A percentile compares a stretch with the other conserved stretches of the same genome.
Evolutionary conservation across 2,888 invertebrate genomes (phyloP).

Genomic region (Conus canariensis): DNA sequence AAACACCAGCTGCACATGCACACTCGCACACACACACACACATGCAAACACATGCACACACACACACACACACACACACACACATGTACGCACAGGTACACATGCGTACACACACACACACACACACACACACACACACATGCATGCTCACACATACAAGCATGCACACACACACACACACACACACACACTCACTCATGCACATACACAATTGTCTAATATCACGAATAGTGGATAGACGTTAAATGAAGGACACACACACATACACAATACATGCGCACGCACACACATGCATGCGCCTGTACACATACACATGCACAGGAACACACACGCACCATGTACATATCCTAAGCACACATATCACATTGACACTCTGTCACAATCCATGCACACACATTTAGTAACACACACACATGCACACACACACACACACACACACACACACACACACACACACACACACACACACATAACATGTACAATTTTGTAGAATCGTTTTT

Average conservation of each 20-base stretch:
- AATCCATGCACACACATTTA: no score
- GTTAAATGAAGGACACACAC: no score
- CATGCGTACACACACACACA: background rate
- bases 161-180: slow-evolving; percentile 4
- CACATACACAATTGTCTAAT: no score
- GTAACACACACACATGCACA: no score
- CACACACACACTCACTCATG: slow-evolving; percentile 22
- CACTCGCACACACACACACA: background rate
- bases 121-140: slow-evolving; percentile 22
- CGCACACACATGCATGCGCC: no score
- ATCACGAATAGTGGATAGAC: no score
- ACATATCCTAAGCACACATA: background rate
- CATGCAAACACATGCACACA: background rate
- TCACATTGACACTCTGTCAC: no score
- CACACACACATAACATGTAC: no score
- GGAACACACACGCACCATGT: background rate
- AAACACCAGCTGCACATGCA: background rate
- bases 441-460: no score
- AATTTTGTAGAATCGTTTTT: no score
- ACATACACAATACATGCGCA: background rate
- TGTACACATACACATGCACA: no score
- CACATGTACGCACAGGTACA: background rate
- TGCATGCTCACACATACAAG: background rate
- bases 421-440: no score
- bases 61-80: background rate